phyloP scores from a whole-genome alignment of 1,140 invertebrate species.

The Nymphalis io region DNA sequence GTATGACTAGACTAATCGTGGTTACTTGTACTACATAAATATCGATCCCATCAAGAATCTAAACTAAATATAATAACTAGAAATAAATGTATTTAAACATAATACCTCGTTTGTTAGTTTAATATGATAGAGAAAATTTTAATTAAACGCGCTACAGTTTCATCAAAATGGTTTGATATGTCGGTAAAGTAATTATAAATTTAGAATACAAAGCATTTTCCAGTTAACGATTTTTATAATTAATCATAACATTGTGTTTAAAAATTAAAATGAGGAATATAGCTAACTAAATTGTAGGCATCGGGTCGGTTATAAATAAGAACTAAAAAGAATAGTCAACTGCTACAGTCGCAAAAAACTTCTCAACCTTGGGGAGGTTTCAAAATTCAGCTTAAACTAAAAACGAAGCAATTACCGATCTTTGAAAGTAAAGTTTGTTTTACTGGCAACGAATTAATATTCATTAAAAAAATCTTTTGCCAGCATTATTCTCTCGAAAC shows the following conservation, averaged over 20 bases:
- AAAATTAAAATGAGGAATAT: background rate
- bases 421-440: slow-evolving; percentile 74
- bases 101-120: no score
- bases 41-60: no score
- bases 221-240: background rate
- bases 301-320: slow-evolving; percentile 36
- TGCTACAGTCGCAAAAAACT: slow-evolving; percentile 53
- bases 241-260: no score
- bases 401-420: slow-evolving; percentile 75
- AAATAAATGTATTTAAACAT: no score
- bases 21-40: no score
- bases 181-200: background rate
- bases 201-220: background rate
- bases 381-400: slow-evolving; percentile 62
- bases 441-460: slow-evolving; percentile 76
- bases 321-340: no score
- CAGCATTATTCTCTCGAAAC: slow-evolving; percentile 73
- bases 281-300: slow-evolving; percentile 26
- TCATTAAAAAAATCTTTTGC: slow-evolving; percentile 77
- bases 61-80: no score
- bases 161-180: background rate
- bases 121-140: no score
- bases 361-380: slow-evolving; percentile 56
- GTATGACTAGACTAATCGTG: no score
- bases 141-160: no score